Conservation (phyloP, 2,113 vertebrate species). For the Symphodus melops region DNA sequence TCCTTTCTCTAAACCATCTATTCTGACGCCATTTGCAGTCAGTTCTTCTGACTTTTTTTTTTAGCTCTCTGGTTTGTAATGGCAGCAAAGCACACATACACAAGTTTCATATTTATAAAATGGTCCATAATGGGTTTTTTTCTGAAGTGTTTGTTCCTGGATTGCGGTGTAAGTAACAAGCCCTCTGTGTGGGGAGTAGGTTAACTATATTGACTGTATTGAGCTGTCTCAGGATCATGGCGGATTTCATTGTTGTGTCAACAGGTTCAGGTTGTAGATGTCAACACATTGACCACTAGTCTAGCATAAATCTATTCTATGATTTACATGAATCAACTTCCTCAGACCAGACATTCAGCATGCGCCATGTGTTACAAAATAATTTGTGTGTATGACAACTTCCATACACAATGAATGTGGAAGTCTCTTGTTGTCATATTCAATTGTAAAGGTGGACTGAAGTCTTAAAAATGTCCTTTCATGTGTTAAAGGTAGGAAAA, state of each 20-base stretch:
- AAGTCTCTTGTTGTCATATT: too few species aligned
- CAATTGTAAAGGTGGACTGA: too few species aligned
- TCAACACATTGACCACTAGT: constrained; percentile 65
- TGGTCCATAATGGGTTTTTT: neutral
- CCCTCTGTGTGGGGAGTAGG: constrained; percentile 22
- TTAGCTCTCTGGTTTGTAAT: neutral
- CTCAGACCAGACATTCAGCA: neutral
- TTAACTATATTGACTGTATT: constrained; percentile 78
- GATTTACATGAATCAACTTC: constrained; percentile 67
- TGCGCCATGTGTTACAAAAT: constrained; percentile 51
- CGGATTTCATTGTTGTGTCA: constrained; percentile 79
- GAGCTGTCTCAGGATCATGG: constrained; percentile 72
- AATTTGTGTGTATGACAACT: constrained; percentile 39
- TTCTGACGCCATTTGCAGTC: neutral
- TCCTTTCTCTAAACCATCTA: neutral
- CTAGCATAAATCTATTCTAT: constrained; percentile 69
- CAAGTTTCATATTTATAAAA: neutral
- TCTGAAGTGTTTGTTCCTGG: neutral
- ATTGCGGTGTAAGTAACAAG: neutral
- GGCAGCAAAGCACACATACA: neutral
- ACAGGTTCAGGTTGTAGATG: constrained; percentile 58
- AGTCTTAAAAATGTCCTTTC: too few species aligned
- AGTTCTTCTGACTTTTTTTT: neutral
- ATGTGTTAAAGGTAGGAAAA: too few species aligned
- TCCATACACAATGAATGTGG: too few species aligned